Percentiles rank a stretch among this genome's conserved stretches.
Conservation (phyloP, 2,797 vertebrate genomes). For the Lophius americanus region DNA sequence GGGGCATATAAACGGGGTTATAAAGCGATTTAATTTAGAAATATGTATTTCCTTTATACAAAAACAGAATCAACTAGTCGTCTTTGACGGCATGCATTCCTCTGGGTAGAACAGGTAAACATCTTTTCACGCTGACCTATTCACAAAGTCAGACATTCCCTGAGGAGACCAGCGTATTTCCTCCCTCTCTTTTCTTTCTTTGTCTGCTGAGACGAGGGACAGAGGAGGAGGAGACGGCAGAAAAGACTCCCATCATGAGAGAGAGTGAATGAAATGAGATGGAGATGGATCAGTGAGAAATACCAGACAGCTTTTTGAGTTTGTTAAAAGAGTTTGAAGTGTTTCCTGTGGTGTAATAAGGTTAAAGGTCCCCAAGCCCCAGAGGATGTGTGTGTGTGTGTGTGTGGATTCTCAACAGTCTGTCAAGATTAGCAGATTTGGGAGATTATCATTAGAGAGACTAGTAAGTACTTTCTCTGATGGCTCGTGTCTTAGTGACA, state of each 20-base stretch:
- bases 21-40: too few species aligned
- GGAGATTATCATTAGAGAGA: neutral
- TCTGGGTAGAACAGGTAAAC: conserved; percentile 49
- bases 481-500: conserved; percentile 13
- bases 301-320: conserved; percentile 6
- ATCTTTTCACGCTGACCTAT: conserved; percentile 67
- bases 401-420: conserved; percentile 10
- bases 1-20: neutral
- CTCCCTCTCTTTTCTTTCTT: conserved; percentile 5
- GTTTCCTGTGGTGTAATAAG: conserved; percentile 11
- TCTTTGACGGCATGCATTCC: neutral
- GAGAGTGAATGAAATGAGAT: conserved; percentile 68
- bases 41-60: neutral
- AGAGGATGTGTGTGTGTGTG: neutral
- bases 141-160: conserved; percentile 61
- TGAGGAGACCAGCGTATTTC: conserved; percentile 37
- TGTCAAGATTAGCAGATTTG: neutral
- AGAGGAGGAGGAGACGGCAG: conserved; percentile 1
- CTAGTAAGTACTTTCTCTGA: neutral
- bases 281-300: conserved; percentile 47
- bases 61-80: neutral
- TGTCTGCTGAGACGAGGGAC: conserved; percentile 46
- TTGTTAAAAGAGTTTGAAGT: conserved; percentile 4
- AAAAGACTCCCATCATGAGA: conserved; percentile 18
- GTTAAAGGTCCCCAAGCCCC: conserved; percentile 12